These are phyloP conservation scores for Pseudococcus jackbeardsleyi DNA, from an alignment of 2,888 invertebrate species.

Conservation along the genomic window DNA sequence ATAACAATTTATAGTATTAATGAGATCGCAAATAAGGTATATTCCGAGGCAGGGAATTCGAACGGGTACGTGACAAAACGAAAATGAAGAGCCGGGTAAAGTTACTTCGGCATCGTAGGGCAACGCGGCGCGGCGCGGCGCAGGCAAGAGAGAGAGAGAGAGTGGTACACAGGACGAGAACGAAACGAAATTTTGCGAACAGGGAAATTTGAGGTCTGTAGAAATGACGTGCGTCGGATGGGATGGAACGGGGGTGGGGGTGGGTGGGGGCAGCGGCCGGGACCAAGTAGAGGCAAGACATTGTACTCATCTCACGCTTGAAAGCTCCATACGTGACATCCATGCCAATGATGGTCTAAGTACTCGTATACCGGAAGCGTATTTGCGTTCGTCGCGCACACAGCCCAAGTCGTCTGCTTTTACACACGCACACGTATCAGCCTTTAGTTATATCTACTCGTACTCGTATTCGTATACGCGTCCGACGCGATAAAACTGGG, in stretches of 20 bases:
- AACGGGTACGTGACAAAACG: slow-evolving; percentile 49
- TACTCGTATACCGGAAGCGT: slow-evolving; percentile 52
- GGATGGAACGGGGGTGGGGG: neutral
- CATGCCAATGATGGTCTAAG: slow-evolving; percentile 49
- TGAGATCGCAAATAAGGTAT: slow-evolving; percentile 52
- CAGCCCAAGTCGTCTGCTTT: neutral
- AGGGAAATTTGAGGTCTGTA: slow-evolving; percentile 47
- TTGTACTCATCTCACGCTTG: slow-evolving; percentile 50
- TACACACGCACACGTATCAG: neutral
- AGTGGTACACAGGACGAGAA: neutral
- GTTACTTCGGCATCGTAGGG: neutral
- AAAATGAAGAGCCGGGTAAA: neutral
- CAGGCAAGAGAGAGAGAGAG: neutral
- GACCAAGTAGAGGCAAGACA: slow-evolving; percentile 32
- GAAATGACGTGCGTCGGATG: slow-evolving; percentile 30
- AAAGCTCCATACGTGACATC: slow-evolving; percentile 48
- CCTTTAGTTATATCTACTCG: neutral
- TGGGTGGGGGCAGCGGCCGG: neutral
- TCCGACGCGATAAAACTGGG: neutral
- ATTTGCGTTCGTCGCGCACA: slow-evolving; percentile 39
- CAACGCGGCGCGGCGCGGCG: neutral
- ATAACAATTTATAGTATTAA: slow-evolving; percentile 51
- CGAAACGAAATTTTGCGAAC: slow-evolving; percentile 46
- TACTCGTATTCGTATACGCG: neutral
- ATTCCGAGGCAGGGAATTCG: slow-evolving; percentile 48